Evolutionary conservation across 1,140 invertebrate genomes (phyloP), one percentile per base, ranked within the genome.

Genomic region (Cydia pomonella): DNA sequence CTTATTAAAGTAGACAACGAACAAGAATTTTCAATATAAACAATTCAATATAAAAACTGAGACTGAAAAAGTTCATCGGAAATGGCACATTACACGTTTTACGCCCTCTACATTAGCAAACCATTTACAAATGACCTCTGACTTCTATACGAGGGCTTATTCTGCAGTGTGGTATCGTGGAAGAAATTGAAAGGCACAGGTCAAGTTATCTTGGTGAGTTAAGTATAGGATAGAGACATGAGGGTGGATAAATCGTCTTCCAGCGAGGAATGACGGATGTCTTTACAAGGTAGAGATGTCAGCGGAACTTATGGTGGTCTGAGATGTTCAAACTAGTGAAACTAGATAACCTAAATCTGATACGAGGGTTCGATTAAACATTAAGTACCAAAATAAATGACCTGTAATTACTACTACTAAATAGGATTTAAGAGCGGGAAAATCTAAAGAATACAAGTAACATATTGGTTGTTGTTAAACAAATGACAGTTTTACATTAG

Each of bases 51-150:
- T 7, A 33, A 38, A 69, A 69, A 33, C 13, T 6, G 3, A n/a
- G n/a, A 23, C 13, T n/a, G 13, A 72, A n/a, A 72, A 47, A 10
- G n/a, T 62, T n/a, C 7, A 73, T 73, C 73, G 73, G 73, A 73
- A 73, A 73, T 73, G 73, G 53, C 73, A 73, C 73, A 73, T 73
- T 73, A 72, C 63, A 72, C 63, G 63, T 66, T 9, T 66, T 25
- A 63, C 64, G 29, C 64, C 38, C 71, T 25, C 71, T 72, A 13
- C 7, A 72, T 44, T 27, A 44, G n/a, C 38, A 16, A 23, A 21
- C 71, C 71, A 72, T 3, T 72, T 47, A 44, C n/a, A 25, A 25
- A n/a, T n/a, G 71, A 72, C 23, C 71, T 72, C 71, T 50, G 21
- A 5, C 9, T 16, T 69, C 63, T 29, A 33, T 23, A 13, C 63